Percentiles rank a stretch among this genome's conserved stretches.
Evolutionary conservation across 1,140 invertebrate genomes (phyloP).

Genomic region (Trichonephila clavipes): DNA sequence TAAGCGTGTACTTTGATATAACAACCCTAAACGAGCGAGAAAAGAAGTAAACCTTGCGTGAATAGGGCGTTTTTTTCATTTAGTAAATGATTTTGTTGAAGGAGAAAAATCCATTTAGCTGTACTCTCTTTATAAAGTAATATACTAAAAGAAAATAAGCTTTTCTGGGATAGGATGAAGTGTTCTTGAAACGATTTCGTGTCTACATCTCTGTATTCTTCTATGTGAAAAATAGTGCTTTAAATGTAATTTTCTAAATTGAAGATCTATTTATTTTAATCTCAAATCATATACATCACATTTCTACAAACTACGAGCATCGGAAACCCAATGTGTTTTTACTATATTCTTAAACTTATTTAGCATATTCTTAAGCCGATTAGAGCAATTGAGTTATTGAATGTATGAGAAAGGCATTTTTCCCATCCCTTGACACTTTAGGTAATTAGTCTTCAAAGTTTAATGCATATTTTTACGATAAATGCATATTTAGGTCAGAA

Average conservation of each 20-base stretch:
- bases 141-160: slow-evolving; percentile 8
- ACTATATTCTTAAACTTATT: no score
- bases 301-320: no score
- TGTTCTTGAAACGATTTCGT: background rate
- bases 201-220: background rate
- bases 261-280: background rate
- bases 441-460: no score
- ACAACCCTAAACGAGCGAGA: background rate
- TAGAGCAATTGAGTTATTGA: no score
- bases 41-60: background rate
- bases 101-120: slow-evolving; percentile 5
- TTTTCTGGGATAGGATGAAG: background rate
- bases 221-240: background rate
- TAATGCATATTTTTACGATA: no score
- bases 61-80: background rate
- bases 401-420: no score
- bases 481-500: no score
- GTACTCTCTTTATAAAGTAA: slow-evolving; percentile 14
- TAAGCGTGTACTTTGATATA: background rate
- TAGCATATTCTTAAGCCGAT: no score
- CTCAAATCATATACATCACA: background rate
- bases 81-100: slow-evolving; percentile 5
- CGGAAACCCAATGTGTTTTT: no score
- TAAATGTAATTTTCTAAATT: background rate
- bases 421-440: no score